phyloP scores from a whole-genome alignment of 1,140 invertebrate species.

The Pseudomyrmex sp. region DNA sequence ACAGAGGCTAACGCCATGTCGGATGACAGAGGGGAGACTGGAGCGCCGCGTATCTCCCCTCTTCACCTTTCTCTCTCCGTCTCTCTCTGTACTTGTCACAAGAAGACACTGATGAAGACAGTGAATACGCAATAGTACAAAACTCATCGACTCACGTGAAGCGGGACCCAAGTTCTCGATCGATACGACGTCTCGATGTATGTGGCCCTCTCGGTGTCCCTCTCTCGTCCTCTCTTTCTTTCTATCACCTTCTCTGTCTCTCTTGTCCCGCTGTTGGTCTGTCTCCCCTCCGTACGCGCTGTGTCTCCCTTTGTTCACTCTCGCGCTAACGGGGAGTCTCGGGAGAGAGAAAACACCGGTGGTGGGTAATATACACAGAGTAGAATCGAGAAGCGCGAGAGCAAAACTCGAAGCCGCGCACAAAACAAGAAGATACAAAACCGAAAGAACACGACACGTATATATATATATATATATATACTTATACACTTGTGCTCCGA shows the following conservation, averaged over 20 bases:
- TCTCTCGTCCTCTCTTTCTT: constrained; percentile 26
- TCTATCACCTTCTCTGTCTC: background rate
- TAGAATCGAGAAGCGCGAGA: constrained; percentile 27
- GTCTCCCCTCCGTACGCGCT: background rate
- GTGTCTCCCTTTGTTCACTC: constrained; percentile 68
- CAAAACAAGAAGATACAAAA: constrained; percentile 24
- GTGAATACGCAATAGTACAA: constrained; percentile 24
- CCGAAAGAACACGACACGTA: constrained; percentile 24
- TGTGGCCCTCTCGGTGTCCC: background rate
- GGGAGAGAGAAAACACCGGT: constrained; percentile 48
- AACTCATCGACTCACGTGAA: constrained; percentile 75
- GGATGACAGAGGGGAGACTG: background rate
- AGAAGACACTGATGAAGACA: constrained; percentile 9
- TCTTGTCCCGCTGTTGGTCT: constrained; percentile 28
- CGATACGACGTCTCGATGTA: constrained; percentile 68
- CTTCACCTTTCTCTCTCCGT: too few species aligned
- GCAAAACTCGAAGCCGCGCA: constrained; percentile 13
- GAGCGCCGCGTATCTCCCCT: background rate
- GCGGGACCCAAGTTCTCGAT: constrained; percentile 66
- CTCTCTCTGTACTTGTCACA: background rate
- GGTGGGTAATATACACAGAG: constrained; percentile 23
- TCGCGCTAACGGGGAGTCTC: constrained; percentile 46
- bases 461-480: too few species aligned
- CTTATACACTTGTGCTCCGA: constrained; percentile 19
- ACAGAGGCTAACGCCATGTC: background rate